phyloP scores from a whole-genome alignment of 2,888 invertebrate species.

The Chirona hameri region DNA sequence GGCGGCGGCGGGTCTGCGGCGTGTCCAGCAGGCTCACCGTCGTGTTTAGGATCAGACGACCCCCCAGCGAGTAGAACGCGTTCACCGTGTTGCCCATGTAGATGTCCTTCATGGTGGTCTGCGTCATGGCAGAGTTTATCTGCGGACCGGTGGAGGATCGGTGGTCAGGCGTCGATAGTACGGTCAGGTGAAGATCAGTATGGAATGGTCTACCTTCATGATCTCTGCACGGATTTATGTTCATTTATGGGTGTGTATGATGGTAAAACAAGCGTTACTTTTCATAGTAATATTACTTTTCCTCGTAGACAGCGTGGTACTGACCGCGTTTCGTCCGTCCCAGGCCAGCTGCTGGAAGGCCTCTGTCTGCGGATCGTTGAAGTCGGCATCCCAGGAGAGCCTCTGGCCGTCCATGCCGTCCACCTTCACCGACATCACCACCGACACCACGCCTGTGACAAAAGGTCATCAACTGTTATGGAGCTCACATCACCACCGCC shows the following conservation, averaged over 20 bases:
- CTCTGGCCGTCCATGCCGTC: slow-evolving; percentile 76
- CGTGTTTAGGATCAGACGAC: slow-evolving; percentile 73
- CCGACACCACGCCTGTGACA: slow-evolving; percentile 62
- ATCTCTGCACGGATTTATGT: no score
- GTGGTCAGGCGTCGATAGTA: no score
- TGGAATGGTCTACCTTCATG: no score
- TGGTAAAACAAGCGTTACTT: no score
- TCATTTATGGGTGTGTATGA: no score
- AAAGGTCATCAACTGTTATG: not conserved
- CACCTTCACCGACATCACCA: slow-evolving; percentile 73
- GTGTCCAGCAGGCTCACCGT: slow-evolving; percentile 77
- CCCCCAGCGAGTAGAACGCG: slow-evolving; percentile 67
- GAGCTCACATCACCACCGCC: not conserved
- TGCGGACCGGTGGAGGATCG: slow-evolving; percentile 45
- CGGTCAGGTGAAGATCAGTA: no score
- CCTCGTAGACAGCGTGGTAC: slow-evolving; percentile 45
- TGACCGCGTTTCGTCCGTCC: slow-evolving; percentile 81
- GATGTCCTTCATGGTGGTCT: slow-evolving; percentile 84
- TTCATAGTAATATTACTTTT: not conserved
- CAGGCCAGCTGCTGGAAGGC: slow-evolving; percentile 76
- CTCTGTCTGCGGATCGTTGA: slow-evolving; percentile 71
- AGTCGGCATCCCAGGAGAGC: slow-evolving; percentile 70
- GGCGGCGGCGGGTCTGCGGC: slow-evolving; percentile 63
- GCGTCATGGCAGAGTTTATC: slow-evolving; percentile 87
- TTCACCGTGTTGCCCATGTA: slow-evolving; percentile 78